phyloP scores from a whole-genome alignment of 2,113 vertebrate genomes.

The Irena cyanogastra region DNA sequence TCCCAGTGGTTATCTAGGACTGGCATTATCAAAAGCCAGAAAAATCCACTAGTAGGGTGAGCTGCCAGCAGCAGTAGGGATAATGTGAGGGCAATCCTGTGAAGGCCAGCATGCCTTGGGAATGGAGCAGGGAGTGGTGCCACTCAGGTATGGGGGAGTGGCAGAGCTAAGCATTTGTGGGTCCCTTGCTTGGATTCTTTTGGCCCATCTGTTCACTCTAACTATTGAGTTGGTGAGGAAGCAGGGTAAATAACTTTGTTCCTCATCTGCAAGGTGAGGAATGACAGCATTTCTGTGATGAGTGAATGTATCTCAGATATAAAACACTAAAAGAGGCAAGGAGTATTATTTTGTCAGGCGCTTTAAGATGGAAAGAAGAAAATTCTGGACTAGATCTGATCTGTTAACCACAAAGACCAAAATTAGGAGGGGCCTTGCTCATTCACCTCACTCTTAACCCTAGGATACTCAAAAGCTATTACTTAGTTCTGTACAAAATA shows the following conservation, averaged over 20 bases:
- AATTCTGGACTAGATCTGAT: neutral
- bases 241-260: neutral
- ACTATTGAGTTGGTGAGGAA: neutral
- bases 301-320: neutral
- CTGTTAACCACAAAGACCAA: neutral
- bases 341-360: neutral
- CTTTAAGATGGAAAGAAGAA: neutral
- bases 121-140: neutral
- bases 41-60: neutral
- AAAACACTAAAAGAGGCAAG: neutral
- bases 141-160: neutral
- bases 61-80: neutral
- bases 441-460: neutral
- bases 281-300: neutral
- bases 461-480: neutral
- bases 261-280: neutral
- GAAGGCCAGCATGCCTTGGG: neutral
- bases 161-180: neutral
- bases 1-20: neutral
- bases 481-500: neutral
- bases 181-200: neutral
- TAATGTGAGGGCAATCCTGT: rapidly evolving
- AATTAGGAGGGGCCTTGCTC: neutral
- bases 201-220: neutral
- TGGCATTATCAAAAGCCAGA: neutral